Evolutionary conservation across 2,113 vertebrate genomes (phyloP), one percentile per base, ranked within the genome.

Genomic region (Hippocampus barbouri): DNA sequence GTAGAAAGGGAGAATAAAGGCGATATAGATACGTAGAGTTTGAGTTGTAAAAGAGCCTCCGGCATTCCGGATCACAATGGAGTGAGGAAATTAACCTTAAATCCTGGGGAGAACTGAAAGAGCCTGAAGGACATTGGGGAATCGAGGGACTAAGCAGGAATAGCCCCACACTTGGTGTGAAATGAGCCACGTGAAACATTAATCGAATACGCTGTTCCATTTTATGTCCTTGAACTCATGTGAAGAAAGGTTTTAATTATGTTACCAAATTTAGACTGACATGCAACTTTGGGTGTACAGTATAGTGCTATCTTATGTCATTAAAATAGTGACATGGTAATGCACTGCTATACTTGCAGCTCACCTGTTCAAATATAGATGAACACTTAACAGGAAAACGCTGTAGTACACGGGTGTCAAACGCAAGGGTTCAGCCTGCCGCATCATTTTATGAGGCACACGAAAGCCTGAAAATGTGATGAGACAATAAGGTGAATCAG

Each of bases 21-120:
- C 76, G 65, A 59, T 78, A 74, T 74, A 80, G 77, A 82, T 68
- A 38, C 34, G 5, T 38, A 76, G 74, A 81, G 49, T 78, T 71
- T 71, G 62, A 2, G 23, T 76, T 66, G 62, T 49, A 21, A 67
- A 74, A 71, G 62, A 74, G 78, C 79, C 71, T 57, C 14, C 54
- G 75, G 72, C 45, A 2, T n/a, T 70, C 72, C 80, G 77, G 70
- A 78, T 84, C 76, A 71, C 78, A 84, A 68, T 60, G 51, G 61
- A 75, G 71, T 25, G 54, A 70, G 69, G 74, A 82, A 84, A 83
- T 80, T 51, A 79, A 69, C 56, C n/a, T 57, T 71, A 45, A 73
- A 75, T 79, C 67, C 45, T 56, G 8, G 6, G 10, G 68, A 73
- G 56, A 65, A 69, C 72, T 59, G 69, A 81, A 77, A 63, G 68